Percentiles rank a stretch among this genome's conserved stretches.
Evolutionary conservation across 2,888 invertebrate species (phyloP).

Genomic region (Globia sparganii): DNA sequence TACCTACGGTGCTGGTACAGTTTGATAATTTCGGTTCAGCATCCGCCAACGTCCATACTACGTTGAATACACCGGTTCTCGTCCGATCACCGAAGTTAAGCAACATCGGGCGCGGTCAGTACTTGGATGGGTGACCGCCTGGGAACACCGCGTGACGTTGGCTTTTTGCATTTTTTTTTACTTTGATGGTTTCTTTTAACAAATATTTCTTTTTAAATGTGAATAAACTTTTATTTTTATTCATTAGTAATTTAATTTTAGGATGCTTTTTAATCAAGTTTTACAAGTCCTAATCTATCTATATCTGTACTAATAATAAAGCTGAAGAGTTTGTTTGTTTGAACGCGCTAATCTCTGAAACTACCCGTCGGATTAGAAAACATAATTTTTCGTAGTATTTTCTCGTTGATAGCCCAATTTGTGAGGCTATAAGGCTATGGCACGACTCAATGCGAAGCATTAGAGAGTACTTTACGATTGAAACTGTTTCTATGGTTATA

Average conservation of each 20-base stretch:
- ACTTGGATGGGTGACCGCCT: constrained; percentile 85
- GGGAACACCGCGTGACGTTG: constrained; percentile 75
- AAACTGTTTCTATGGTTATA: too few species aligned
- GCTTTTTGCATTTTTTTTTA: constrained; percentile 9
- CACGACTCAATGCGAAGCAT: too few species aligned
- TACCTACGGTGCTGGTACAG: background rate
- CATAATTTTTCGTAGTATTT: too few species aligned
- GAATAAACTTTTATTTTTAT: background rate
- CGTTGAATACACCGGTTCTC: constrained; percentile 86
- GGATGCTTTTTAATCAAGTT: background rate
- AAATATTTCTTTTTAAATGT: background rate
- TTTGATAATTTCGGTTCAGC: fast-evolving
- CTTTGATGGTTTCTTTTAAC: background rate
- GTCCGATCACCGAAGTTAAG: constrained; percentile 88
- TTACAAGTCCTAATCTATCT: too few species aligned
- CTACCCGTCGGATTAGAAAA: too few species aligned
- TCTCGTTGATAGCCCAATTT: too few species aligned
- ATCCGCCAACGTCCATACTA: constrained; percentile 78
- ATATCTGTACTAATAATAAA: too few species aligned
- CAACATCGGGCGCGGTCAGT: constrained; percentile 86
- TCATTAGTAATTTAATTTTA: background rate
- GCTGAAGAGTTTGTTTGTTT: too few species aligned
- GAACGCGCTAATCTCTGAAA: too few species aligned
- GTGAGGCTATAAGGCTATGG: too few species aligned
- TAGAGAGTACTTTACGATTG: too few species aligned